A percentile compares a stretch with the other conserved stretches of the same genome.
phyloP scores from a whole-genome alignment of 2,113 vertebrate species.

The Corythornis madagascariensis region DNA sequence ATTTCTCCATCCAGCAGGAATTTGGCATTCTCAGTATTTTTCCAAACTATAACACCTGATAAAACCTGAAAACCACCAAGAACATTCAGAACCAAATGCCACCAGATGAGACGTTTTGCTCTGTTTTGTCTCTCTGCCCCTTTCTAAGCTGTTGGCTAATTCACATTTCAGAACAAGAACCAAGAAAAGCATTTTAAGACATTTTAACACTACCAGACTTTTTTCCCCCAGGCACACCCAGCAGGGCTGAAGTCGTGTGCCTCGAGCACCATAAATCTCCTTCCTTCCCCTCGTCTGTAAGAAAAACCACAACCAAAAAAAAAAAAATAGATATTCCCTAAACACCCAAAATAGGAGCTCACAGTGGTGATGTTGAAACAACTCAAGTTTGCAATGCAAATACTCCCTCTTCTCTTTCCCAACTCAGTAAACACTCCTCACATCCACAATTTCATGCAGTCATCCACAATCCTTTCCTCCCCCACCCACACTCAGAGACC shows the following conservation, averaged over 20 bases:
- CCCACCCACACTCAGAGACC: background rate
- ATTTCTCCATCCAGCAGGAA: background rate
- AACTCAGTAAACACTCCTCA: slow-evolving; percentile 16
- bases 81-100: background rate
- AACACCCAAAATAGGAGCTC: background rate
- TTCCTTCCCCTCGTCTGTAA: background rate
- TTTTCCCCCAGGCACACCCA: background rate
- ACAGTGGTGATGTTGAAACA: background rate
- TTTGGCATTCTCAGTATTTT: background rate
- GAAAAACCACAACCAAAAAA: background rate
- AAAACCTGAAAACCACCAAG: background rate
- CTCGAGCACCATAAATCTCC: background rate
- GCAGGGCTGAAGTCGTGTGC: background rate
- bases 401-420: slow-evolving; percentile 33
- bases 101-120: background rate
- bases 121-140: background rate
- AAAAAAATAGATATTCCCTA: background rate
- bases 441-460: background rate
- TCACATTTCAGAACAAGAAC: background rate
- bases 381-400: slow-evolving; percentile 21
- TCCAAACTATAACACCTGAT: background rate
- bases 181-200: background rate
- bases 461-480: background rate
- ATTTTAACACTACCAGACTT: accelerated
- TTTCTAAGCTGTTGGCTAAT: background rate